phyloP scores from a whole-genome alignment of 1,140 invertebrate genomes.

The Drosophila ogumai region DNA sequence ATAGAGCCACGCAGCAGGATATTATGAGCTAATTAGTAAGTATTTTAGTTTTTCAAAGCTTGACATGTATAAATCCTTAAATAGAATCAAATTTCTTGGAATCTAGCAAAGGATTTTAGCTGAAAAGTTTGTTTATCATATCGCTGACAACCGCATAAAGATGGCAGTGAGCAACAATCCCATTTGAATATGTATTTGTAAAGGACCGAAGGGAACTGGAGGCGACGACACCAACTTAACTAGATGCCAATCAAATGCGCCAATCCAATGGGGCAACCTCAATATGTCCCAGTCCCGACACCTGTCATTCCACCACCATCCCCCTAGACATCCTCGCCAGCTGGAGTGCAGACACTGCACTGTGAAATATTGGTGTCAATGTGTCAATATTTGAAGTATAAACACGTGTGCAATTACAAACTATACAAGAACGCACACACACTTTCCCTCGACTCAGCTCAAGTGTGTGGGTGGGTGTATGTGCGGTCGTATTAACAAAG shows the following conservation, averaged over 20 bases:
- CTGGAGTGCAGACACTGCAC: conserved; percentile 39
- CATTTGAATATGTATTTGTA: conserved; percentile 22
- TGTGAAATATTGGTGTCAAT: conserved; percentile 76
- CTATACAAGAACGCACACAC: conserved; percentile 51
- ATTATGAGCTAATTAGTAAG: too few relatives aligned
- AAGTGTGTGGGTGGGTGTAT: conserved; percentile 11
- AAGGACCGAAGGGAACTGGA: neutral
- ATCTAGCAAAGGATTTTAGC: neutral
- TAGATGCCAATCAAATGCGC: conserved; percentile 60
- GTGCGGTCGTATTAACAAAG: conserved; percentile 50
- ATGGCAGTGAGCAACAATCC: conserved; percentile 9
- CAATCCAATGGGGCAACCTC: conserved; percentile 50
- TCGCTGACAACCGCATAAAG: conserved; percentile 13
- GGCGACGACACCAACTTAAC: conserved; percentile 52
- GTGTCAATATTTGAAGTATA: conserved; percentile 77
- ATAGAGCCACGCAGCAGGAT: neutral
- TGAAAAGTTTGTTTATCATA: neutral
- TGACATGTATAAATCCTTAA: neutral
- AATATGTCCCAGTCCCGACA: conserved; percentile 49
- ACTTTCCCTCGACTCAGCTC: neutral
- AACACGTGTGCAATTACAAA: conserved; percentile 80
- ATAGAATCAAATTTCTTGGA: too few relatives aligned
- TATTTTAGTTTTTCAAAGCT: neutral
- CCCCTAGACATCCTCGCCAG: conserved; percentile 4
- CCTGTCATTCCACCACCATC: conserved; percentile 39